Base-by-base conservation (phyloP, 2,113 vertebrate genomes). In the Ochotona princeps region DNA sequence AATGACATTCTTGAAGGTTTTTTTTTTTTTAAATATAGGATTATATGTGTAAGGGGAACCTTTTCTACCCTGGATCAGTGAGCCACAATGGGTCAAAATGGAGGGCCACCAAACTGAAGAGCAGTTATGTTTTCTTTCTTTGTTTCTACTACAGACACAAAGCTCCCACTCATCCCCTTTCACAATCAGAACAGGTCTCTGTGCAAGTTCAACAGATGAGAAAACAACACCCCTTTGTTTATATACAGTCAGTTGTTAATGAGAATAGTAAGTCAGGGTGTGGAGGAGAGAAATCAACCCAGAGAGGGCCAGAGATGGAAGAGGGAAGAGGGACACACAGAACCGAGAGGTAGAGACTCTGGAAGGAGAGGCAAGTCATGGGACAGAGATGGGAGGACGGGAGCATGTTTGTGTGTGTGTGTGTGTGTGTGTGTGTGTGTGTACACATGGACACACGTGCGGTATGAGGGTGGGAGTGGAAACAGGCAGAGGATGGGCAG, bases 1-100 rank as follows among this genome's bases (percentile, higher is more conserved):
- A 96, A 95, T 95, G 93, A 83, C 63, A 63, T 87, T 89, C 89
- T 95, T 96, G 89, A 94, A 95, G 73, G 83, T 32, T 65, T 32
- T 83, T 51, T 87, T 94, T 60, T 78, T 94, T 86, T n/a, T n/a
- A n/a, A 84, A 85, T 84, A 30, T 67, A 30, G n/a, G 84, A 32
- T 26, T 78, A 51, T 49, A 51, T 91, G 69, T 83, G 54, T 83
- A 70, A 75, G 76, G 81, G 49, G 80, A 90, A 76, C 57, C 26
- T 74, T 95, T 83, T 76, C 80, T 92, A 47, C 32, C 21, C 15
- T 28, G 72, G 76, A 13, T 87, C 63, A 81, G 26, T 91, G 81
- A 96, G 49, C 73, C 84, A 91, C 73, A 95, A 23, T 70, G 47
- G 74, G 83, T 35, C 85, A 90, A 73, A 73, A 83, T 0, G 30